Base-by-base conservation (phyloP, 2,888 invertebrate species). In the Xiphydria camelus region DNA sequence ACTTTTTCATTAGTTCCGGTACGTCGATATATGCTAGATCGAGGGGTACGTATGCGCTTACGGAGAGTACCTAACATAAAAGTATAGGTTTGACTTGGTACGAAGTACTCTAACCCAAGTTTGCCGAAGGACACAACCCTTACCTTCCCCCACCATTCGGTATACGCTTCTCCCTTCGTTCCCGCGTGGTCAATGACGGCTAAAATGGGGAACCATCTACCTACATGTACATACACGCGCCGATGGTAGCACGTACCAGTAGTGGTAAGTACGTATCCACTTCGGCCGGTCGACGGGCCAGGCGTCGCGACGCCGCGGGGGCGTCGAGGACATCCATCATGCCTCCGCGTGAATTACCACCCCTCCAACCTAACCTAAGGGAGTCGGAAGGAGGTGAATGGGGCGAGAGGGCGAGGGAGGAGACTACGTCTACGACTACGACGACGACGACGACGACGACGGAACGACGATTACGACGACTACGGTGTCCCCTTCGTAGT, bases 291-390 rank as follows among this genome's bases (percentile, higher is more conserved):
- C 26, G 26, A 26, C 26, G 26, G 56, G 55, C 59, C 59, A 66
- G 70, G 66, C 70, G 68, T 66, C 65, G 65, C 63, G 70, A 67
- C 67, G 72, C 64, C 70, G 66, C 57, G 68, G 58, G 62, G 67
- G 64, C 68, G 66, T 68, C 69, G 64, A 60, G 61, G 51, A 64
- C 66, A 71, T 72, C 66, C 64, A 70, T 72, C 72, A 71, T 71
- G 65, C 59, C 60, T 49, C 49, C 63, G 63, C 61, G 70, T 68
- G 70, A 72, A 72, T 72, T 71, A 69, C 66, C 69, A 67, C 59
- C 50, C 47, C 50, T 36, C 41, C 49, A 48, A 51, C 53, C 54
- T 54, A 53, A 54, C 55, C 53, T 51, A 51, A 60, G 56, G 56
- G 51, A 56, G 43, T 45, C 46, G 47, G 43, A 44, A 22, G 47